Evolutionary conservation across 1,140 invertebrate genomes (phyloP).

Genomic region (Dinoponera quadriceps): DNA sequence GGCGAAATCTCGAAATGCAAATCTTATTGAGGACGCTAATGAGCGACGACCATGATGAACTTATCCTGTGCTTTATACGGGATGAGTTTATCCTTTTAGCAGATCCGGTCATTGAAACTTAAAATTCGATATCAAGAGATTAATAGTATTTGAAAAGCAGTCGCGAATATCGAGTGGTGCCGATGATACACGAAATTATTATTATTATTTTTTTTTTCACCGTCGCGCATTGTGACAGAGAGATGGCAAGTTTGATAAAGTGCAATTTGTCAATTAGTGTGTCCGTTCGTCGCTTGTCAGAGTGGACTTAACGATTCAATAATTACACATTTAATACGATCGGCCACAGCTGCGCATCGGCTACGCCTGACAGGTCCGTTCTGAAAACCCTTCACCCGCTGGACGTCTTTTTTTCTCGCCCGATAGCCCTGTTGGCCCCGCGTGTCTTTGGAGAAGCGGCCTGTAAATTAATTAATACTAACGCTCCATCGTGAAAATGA

Average conservation of each 20-base stretch:
- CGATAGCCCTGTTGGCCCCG: neutral
- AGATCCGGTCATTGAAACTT: neutral
- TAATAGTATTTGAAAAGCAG: slow-evolving; percentile 17
- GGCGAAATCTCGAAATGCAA: neutral
- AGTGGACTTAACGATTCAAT: slow-evolving; percentile 69
- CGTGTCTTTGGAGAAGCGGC: neutral
- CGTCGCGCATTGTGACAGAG: slow-evolving; percentile 58
- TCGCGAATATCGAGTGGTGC: slow-evolving; percentile 29
- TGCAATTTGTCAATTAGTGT: slow-evolving; percentile 71
- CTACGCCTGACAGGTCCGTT: slow-evolving; percentile 63
- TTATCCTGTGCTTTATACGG: too few species aligned
- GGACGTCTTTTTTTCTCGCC: slow-evolving; percentile 34
- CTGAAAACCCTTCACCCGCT: slow-evolving; percentile 61
- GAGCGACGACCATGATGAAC: neutral
- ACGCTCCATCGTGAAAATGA: neutral
- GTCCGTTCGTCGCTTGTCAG: slow-evolving; percentile 63
- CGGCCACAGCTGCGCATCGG: slow-evolving; percentile 65
- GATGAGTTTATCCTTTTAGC: neutral
- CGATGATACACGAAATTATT: slow-evolving; percentile 13
- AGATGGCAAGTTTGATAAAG: slow-evolving; percentile 37
- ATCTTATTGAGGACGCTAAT: neutral
- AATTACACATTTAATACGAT: slow-evolving; percentile 75
- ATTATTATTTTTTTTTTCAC: slow-evolving; percentile 34
- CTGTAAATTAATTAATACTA: slow-evolving; percentile 31
- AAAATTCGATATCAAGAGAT: slow-evolving; percentile 1